phyloP scores from a whole-genome alignment of 2,797 vertebrate genomes.

The Hydrocynus forskahlii region DNA sequence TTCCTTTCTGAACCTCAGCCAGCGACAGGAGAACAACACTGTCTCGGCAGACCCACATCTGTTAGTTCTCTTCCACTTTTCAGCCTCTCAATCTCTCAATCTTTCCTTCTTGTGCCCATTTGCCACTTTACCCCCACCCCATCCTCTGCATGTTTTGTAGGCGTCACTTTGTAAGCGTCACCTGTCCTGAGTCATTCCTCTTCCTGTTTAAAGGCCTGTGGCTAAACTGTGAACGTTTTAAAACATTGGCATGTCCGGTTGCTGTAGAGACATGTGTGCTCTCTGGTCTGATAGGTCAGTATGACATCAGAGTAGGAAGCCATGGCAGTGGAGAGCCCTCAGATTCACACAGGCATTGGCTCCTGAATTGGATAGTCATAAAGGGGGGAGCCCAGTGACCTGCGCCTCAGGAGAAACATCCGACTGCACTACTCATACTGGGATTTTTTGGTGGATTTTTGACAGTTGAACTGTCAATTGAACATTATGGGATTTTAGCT shows the following conservation, averaged over 20 bases:
- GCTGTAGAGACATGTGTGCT: slow-evolving; percentile 16
- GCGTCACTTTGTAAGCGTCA: not conserved
- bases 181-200: slow-evolving; percentile 3
- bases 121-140: not conserved
- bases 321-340: slow-evolving; percentile 18
- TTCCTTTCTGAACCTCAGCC: slow-evolving; percentile 41
- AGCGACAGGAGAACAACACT: slow-evolving; percentile 32
- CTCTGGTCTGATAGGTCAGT: slow-evolving; percentile 3
- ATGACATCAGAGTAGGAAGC: slow-evolving; percentile 12
- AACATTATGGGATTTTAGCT: not conserved
- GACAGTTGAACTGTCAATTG: no score
- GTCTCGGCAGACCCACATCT: slow-evolving; percentile 21
- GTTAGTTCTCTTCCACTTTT: not conserved
- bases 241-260: slow-evolving; percentile 2
- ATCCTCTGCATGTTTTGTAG: not conserved
- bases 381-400: slow-evolving; percentile 14
- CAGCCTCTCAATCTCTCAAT: not conserved
- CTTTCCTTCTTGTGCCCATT: not conserved
- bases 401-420: slow-evolving; percentile 6
- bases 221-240: slow-evolving; percentile 17
- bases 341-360: slow-evolving; percentile 31
- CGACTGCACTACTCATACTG: not conserved
- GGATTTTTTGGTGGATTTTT: no score
- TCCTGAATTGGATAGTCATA: slow-evolving; percentile 39
- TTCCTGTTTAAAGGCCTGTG: not conserved